Evolutionary conservation across 2,113 vertebrate species (phyloP), one percentile per base, ranked within the genome.

Genomic region (Urocitellus parryii): DNA sequence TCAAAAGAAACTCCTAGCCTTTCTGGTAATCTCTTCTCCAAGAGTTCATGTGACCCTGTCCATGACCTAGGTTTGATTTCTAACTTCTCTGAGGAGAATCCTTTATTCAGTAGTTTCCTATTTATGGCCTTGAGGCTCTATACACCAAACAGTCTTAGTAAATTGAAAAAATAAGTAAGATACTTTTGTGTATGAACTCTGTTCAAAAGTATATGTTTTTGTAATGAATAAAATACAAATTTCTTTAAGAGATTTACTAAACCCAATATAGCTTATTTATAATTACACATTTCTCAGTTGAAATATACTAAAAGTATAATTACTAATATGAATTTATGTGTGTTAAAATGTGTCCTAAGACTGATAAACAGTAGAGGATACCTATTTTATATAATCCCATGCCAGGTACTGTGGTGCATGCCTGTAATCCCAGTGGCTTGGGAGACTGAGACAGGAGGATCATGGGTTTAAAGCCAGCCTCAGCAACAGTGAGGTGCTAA

Each of bases 101-200:
- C 53, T 86, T 94, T 65, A 53, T 65, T 81, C 85, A 89, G 5
- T 86, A 42, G 34, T 76, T 91, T 37, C 34, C 11, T 70, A 53
- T 67, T 79, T 22, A 8, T 91, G 27, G 5, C 39, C 61, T 12
- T 58, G 5, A 80, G 58, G 27, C 11, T 20, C 13, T 10, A 61
- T 45, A 20, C 9, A 76, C 10, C 18, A 70, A 72, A 2, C 4
- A 56, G 42, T 89, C 1, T n/a, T 87, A 76, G 34, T 61, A 74
- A 58, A 25, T 8, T 85, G 10, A 96, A 74, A 39, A 94, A 88
- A 76, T 61, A 84, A 74, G 14, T 20, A 84, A 96, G 37, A 12
- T n/a, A 74, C 53, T 56, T 93, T 63, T 96, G 32, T 79, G 32
- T 42, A 80, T 78, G 91, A 91, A 78, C 17, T 67, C 16, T 65